A percentile compares a stretch with the other conserved stretches of the same genome.
These are phyloP conservation scores for Xanthostigma xanthostigma DNA, from an alignment of 2,888 invertebrate genomes.

Conservation along the genomic window DNA sequence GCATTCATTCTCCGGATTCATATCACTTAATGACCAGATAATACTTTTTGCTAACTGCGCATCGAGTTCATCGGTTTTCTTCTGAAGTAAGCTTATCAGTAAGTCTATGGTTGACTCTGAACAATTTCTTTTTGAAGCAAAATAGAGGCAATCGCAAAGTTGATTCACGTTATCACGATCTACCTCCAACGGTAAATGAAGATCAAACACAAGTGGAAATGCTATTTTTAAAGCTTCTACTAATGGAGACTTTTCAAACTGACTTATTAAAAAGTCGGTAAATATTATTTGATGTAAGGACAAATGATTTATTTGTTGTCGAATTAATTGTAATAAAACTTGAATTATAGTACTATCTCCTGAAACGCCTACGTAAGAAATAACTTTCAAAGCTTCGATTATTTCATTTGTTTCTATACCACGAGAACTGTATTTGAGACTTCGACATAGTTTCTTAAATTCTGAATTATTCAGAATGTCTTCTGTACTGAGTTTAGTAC, in stretches of 20 bases:
- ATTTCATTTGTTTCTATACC: slow-evolving; percentile 35
- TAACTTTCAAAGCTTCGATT: slow-evolving; percentile 41
- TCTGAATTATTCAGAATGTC: slow-evolving; percentile 36
- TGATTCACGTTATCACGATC: slow-evolving; percentile 35
- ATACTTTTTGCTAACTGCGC: slow-evolving; percentile 33
- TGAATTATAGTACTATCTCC: slow-evolving; percentile 41
- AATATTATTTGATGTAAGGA: slow-evolving; percentile 45
- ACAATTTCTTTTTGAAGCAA: slow-evolving; percentile 32
- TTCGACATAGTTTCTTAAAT: slow-evolving; percentile 41
- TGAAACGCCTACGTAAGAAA: slow-evolving; percentile 41
- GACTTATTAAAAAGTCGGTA: slow-evolving; percentile 39
- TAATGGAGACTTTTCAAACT: slow-evolving; percentile 36
- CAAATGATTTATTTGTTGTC: slow-evolving; percentile 43
- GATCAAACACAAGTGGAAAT: slow-evolving; percentile 50
- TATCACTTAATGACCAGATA: slow-evolving; percentile 38
- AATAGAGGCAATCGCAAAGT: slow-evolving; percentile 38
- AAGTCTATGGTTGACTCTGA: slow-evolving; percentile 35
- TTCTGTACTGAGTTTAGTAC: slow-evolving; percentile 25
- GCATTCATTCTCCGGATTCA: slow-evolving; percentile 21
- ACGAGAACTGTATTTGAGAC: slow-evolving; percentile 37
- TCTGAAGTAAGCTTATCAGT: slow-evolving; percentile 34
- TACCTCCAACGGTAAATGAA: slow-evolving; percentile 40
- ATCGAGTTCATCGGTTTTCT: slow-evolving; percentile 30
- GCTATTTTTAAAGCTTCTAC: slow-evolving; percentile 48
- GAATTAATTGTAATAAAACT: slow-evolving; percentile 44